Base-by-base conservation (phyloP, 2,797 vertebrate species). In the Sparus aurata region DNA sequence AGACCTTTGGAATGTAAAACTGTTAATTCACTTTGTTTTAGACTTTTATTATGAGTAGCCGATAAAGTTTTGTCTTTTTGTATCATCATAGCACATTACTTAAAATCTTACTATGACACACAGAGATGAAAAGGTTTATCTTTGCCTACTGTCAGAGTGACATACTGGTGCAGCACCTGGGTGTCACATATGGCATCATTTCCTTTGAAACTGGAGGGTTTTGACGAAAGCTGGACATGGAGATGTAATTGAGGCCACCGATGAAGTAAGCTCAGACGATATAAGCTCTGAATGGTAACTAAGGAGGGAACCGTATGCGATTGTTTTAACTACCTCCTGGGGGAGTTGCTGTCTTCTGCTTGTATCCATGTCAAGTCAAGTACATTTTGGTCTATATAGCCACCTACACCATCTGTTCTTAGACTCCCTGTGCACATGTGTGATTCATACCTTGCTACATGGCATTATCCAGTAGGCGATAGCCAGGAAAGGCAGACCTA, bases 401-500 rank as follows among this genome's bases (percentile, higher is more conserved):
- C 30, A 34, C 30, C 30, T 34, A 5, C 30, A 34, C 3, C 30
- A 30, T 34, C 30, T 34, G 27, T 30, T 30, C 27, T 34, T 34
- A 6, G 30, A 34, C 30, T 8, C 34, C 34, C 34, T 34, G 12
- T 27, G 3, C 12, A 62, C 16, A 6, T 22, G 13, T 53, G 59
- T 57, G 53, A 34, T 69, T 41, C 75, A 85, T 97, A 99, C 98
- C 97, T 98, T 99, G 94, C 97, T 99, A 91, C 97, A 99, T 78
- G 98, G 98, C 93, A 97, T 92, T 8, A 98, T 97, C 98, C 98
- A 99, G 94, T 99, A 99, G 84, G 97, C 96, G 34, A 99, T 93
- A 86, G 98, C 97, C 2, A 99, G 96, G 95, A 99, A 98, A 60
- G 98, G 98, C 86, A 99, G 95, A 69, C 98, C 98, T 9, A 98